Base-by-base conservation (phyloP, 2,113 vertebrate genomes). In the Hemiprocne comata region DNA sequence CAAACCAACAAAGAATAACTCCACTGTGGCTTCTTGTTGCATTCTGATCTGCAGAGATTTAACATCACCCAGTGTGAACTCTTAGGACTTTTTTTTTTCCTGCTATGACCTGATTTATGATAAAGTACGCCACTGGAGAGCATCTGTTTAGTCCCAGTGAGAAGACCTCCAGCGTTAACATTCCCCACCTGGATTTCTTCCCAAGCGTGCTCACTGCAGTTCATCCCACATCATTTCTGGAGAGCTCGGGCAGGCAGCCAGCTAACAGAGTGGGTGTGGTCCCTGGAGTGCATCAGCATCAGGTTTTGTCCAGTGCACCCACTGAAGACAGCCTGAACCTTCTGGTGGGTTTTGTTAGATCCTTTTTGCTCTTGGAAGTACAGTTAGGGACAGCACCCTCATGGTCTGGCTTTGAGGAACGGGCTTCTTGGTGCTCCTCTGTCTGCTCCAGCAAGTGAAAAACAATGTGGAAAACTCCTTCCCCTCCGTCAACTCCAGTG, bases 251-350 rank as follows among this genome's bases (percentile, higher is more conserved):
- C n/a, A 74, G 82, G 40, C 5, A 66, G 70, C 78, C 78, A 77
- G 33, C 4, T 2, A 73, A 87, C 55, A 65, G 72, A 53, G 57
- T 0, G 0, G 18, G 14, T 8, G 1, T 40, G 38, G 19, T 78
- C 58, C 40, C 13, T 0, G 0, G 40, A 23, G 51, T 18, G 19
- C 62, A n/a, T 36, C 67, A 36, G 44, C 46, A 0, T 5, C 5
- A 40, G 50, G 28, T 64, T 75, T 85, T 71, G 48, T 85, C 53
- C 70, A 36, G 34, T 26, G 33, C 62, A 34, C 29, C 36, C 8
- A 0, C 60, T 76, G 73, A 40, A 46, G 38, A 7, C 53, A 36
- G 55, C 51, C 16, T 50, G 48, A 42, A 64, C 40, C 74, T 67
- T 67, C 42, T 74, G 26, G 10, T 85, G 61, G 26, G 13, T 34